Base-by-base conservation (phyloP, 2,888 invertebrate species). In the Tetropium fuscum region DNA sequence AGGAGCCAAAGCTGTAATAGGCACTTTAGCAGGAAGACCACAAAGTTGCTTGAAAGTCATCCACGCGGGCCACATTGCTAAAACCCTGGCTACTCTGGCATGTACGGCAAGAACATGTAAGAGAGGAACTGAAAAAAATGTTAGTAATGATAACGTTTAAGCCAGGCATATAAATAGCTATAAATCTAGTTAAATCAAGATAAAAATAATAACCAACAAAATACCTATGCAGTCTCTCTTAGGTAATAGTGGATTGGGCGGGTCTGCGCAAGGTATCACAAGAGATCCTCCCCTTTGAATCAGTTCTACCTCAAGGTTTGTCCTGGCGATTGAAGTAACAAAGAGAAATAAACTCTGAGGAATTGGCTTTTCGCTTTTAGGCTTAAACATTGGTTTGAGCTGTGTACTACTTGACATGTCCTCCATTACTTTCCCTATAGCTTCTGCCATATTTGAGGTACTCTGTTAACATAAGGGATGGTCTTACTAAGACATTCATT, bases 361-460 rank as follows among this genome's bases (percentile, higher is more conserved):
- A 70, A 88, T 87, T 2, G 87, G 85, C 63, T 84, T 84, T 51
- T 87, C 85, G 48, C 78, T 84, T 83, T 90, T 90, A 72, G 90
- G 89, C 76, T 90, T 89, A 74, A 90, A 90, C 77, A 92, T 92
- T 53, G 91, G 87, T 76, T 93, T 93, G 62, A 91, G 86, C 77
- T 92, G 91, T 2, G 96, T 95, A 67, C 91, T 90, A 75, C 90
- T 91, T 3, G 95, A 94, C 89, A 97, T 93, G 81, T 95, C 95
- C 77, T 95, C 95, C 94, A 97, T 96, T 18, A 94, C 91, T 76
- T 93, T 93, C 36, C 92, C 92, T 87, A 97, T 93, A 47, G 95
- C 95, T 78, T 94, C 92, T 0, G 92, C 90, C 64, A 96, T 84
- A 72, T 88, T 90, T 44, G 91, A 89, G 8, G 88, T 85, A 51